phyloP scores from a whole-genome alignment of 2,888 invertebrate genomes.

The Eurytoma adleriae region DNA sequence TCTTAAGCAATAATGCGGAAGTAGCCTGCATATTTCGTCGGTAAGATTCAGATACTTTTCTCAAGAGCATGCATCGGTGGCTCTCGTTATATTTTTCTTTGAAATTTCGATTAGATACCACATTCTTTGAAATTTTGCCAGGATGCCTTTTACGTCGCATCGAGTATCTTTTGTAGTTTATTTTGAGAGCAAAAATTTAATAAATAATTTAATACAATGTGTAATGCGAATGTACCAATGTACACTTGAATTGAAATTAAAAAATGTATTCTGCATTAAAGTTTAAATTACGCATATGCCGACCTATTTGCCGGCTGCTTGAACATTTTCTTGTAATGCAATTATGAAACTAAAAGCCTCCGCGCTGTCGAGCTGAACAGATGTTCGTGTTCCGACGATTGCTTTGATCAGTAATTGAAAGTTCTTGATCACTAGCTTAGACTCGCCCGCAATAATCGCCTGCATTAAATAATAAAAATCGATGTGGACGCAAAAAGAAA shows the following conservation, averaged over 20 bases:
- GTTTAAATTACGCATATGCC: constrained; percentile 57
- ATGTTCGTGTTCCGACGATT: constrained; percentile 52
- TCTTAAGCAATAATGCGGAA: constrained; percentile 44
- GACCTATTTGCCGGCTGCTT: constrained; percentile 57
- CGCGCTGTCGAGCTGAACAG: constrained; percentile 42
- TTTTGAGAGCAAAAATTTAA: background rate
- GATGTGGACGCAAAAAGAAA: constrained; percentile 13
- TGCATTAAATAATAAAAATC: constrained; percentile 34
- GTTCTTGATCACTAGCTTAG: constrained; percentile 46
- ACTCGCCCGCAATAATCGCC: constrained; percentile 33
- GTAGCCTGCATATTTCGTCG: constrained; percentile 44
- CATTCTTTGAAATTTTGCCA: background rate
- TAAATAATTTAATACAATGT: constrained; percentile 31
- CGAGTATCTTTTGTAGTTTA: background rate
- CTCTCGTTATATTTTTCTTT: constrained; percentile 3
- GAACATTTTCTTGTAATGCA: constrained; percentile 56
- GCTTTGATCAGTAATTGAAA: constrained; percentile 56
- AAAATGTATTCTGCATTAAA: background rate
- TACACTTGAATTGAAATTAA: background rate
- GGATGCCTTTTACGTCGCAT: background rate
- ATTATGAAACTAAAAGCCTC: constrained; percentile 53
- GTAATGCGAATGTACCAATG: background rate
- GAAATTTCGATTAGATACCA: background rate
- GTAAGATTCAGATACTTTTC: constrained; percentile 13
- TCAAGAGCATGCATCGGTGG: constrained; percentile 13